These are phyloP conservation scores for Coryphaenoides rupestris DNA, from an alignment of 2,113 vertebrate species.

Conservation along the genomic window DNA sequence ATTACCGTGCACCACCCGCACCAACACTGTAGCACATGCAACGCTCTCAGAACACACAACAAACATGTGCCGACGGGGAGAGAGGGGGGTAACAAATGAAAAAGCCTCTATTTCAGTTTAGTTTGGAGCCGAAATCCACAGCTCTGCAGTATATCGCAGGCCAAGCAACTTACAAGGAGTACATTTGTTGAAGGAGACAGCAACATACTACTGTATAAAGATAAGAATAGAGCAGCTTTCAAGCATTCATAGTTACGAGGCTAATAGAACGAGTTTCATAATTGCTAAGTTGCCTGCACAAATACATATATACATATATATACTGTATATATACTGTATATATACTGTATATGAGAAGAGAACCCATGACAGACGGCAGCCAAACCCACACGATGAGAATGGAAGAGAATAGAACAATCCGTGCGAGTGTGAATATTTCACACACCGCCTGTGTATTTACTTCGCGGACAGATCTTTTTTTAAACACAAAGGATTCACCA, in stretches of 20 bases:
- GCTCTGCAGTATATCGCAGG: no score
- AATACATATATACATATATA: no score
- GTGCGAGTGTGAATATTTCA: conserved; percentile 45
- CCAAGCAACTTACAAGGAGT: no score
- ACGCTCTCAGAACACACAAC: conserved; percentile 6
- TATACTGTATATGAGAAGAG: not conserved
- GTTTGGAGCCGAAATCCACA: conserved; percentile 11
- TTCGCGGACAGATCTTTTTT: conserved; percentile 5
- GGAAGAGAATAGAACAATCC: conserved; percentile 43
- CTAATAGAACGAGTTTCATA: no score
- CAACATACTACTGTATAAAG: no score
- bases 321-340: not conserved
- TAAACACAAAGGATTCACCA: conserved; percentile 5
- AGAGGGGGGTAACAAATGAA: conserved; percentile 7
- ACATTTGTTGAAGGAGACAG: no score
- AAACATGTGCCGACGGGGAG: no score
- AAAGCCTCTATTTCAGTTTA: conserved; percentile 2
- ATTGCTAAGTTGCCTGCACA: no score
- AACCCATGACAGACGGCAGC: conserved; percentile 45
- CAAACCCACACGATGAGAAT: conserved; percentile 40
- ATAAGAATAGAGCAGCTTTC: no score
- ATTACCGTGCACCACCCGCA: conserved; percentile 1
- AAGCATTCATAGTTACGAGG: no score
- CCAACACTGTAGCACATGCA: not conserved
- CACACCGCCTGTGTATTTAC: not conserved